Conservation (phyloP, 2,888 invertebrate species). For the Drosophila demipolita region DNA sequence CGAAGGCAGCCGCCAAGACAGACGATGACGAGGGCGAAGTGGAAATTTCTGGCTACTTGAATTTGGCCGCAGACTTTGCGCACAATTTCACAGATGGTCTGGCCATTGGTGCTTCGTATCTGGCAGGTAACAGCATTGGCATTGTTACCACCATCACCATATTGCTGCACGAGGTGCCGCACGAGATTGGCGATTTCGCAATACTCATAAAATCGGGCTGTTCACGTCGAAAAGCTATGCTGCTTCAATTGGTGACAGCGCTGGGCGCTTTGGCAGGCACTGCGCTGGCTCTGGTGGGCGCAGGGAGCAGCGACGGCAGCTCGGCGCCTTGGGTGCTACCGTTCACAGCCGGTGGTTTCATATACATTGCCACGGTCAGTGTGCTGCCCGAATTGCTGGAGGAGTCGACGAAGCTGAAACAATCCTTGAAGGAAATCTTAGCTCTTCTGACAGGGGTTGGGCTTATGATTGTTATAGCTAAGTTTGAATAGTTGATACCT, state of each 20-base stretch:
- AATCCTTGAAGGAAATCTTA: conserved; percentile 95
- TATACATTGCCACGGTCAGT: conserved; percentile 99
- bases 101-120: conserved; percentile 98
- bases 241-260: conserved; percentile 96
- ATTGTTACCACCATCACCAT: conserved; percentile 97
- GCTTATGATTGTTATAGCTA: conserved; percentile 98
- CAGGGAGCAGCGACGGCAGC: conserved; percentile 88
- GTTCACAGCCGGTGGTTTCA: conserved; percentile 99
- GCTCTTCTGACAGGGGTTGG: conserved; percentile 95
- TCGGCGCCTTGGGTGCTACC: conserved; percentile 93
- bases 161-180: conserved; percentile 98
- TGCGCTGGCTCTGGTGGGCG: conserved; percentile 93
- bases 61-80: conserved; percentile 98
- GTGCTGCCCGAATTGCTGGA: conserved; percentile 98
- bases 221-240: conserved; percentile 96
- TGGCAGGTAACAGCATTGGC: conserved; percentile 95
- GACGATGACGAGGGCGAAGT: conserved; percentile 86
- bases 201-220: conserved; percentile 99
- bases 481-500: conserved; percentile 76
- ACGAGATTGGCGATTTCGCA: conserved; percentile 99
- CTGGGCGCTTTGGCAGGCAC: conserved; percentile 97
- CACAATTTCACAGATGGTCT: conserved; percentile 99
- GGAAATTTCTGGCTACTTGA: conserved; percentile 95
- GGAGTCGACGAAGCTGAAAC: conserved; percentile 93
- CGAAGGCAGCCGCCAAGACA: conserved; percentile 84